Conservation (phyloP, 2,888 invertebrate genomes). For the Heliconius cydno region DNA sequence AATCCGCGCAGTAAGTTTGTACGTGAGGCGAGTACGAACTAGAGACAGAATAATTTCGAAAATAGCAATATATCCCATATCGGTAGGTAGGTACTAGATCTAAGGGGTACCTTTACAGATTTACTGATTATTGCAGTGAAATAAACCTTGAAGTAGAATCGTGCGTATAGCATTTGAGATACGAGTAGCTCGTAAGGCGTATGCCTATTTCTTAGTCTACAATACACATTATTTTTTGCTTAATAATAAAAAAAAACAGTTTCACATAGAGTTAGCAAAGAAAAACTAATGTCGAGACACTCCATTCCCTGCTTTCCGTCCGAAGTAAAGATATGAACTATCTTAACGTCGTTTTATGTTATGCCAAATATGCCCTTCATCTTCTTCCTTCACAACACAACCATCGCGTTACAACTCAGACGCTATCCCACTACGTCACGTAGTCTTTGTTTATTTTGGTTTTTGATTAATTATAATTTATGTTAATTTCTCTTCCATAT, state of each 20-base stretch:
- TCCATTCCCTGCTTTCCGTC: no score
- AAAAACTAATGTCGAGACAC: no score
- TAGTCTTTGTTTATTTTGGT: not conserved
- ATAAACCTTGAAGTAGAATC: conserved; percentile 9
- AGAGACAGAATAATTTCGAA: conserved; percentile 7
- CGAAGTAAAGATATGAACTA: no score
- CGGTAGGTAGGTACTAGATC: conserved; percentile 11
- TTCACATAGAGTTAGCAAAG: no score
- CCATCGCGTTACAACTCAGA: not conserved
- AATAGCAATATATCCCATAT: conserved; percentile 22
- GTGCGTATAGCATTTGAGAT: conserved; percentile 3
- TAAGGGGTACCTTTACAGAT: not conserved
- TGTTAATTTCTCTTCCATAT: not conserved
- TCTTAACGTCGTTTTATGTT: no score
- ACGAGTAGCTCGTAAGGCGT: not conserved
- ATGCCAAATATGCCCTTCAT: no score
- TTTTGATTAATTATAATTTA: not conserved
- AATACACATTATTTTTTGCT: no score
- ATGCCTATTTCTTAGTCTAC: not conserved
- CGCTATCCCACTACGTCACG: not conserved
- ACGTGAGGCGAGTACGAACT: conserved; percentile 30
- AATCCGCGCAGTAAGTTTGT: conserved; percentile 29
- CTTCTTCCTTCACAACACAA: not conserved
- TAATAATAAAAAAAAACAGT: no score
- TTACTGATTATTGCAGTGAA: conserved; percentile 15